Conservation (phyloP, 2,113 vertebrate species). For the Syngnathoides biaculeatus region DNA sequence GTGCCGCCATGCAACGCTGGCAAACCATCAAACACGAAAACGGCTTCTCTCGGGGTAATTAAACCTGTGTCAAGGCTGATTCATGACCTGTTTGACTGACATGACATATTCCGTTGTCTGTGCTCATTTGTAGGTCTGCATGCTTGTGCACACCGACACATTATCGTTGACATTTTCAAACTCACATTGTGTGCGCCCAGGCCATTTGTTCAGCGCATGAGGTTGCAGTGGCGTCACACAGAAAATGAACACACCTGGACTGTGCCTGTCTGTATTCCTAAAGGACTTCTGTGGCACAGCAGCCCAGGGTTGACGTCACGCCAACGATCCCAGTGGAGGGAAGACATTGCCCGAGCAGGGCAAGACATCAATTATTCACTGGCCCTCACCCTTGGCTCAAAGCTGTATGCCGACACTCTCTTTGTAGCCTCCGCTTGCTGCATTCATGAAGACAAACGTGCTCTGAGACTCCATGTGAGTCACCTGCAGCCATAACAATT, state of each 20-base stretch:
- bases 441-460: conserved; percentile 46
- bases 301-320: conserved; percentile 18
- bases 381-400: conserved; percentile 22
- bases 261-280: conserved; percentile 7
- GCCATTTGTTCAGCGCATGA: conserved; percentile 5
- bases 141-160: conserved; percentile 23
- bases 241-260: conserved; percentile 6
- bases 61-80: conserved; percentile 62
- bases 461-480: conserved; percentile 12
- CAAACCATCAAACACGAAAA: conserved; percentile 67
- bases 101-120: conserved; percentile 35
- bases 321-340: conserved; percentile 36
- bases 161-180: conserved; percentile 21
- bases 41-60: conserved; percentile 64
- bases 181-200: conserved; percentile 8
- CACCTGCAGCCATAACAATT: conserved; percentile 25
- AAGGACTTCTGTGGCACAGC: conserved; percentile 17
- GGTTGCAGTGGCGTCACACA: conserved; percentile 3
- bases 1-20: conserved; percentile 49
- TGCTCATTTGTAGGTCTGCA: conserved; percentile 31
- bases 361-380: conserved; percentile 50
- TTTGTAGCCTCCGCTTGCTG: conserved; percentile 21
- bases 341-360: conserved; percentile 13
- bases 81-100: conserved; percentile 53
- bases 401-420: conserved; percentile 34